These are phyloP conservation scores for Actinopyga echinites DNA, from an alignment of 53 echinoderm and acorn worm genomes.

Conservation along the genomic window DNA sequence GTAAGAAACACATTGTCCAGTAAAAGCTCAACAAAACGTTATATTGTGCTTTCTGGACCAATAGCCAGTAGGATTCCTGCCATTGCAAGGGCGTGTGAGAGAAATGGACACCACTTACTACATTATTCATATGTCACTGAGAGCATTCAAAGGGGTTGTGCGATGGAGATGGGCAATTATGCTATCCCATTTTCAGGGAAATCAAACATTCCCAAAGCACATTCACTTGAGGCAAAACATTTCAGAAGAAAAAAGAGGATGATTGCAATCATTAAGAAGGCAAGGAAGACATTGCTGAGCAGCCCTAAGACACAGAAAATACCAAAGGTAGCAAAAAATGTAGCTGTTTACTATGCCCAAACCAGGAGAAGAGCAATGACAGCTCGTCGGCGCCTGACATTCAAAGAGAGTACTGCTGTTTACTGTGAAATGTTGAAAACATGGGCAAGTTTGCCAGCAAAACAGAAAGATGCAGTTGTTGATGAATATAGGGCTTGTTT, in stretches of 20 bases:
- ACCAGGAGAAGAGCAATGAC: not conserved
- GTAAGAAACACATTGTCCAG: not conserved
- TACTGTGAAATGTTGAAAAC: not conserved
- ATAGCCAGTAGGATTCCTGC: not conserved
- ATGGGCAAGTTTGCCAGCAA: not conserved
- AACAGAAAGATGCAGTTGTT: not conserved
- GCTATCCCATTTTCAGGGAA: not conserved
- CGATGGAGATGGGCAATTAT: not conserved
- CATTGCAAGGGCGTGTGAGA: not conserved
- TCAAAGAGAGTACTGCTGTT: not conserved
- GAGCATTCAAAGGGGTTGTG: not conserved
- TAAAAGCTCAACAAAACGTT: not conserved
- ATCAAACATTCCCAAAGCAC: not conserved
- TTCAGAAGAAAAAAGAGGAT: not conserved
- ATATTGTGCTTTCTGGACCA: not conserved
- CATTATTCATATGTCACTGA: not conserved
- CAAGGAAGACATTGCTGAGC: not conserved
- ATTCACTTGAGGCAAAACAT: not conserved
- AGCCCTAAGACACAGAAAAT: not conserved
- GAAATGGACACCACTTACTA: not conserved
- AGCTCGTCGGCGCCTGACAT: not conserved
- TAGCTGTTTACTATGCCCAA: not conserved
- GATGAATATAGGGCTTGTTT: not conserved
- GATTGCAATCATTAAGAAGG: slow-evolving; percentile 11
- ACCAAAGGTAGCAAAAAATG: not conserved